Conservation (phyloP, 2,113 vertebrate species). For the Lampris incognitus region DNA sequence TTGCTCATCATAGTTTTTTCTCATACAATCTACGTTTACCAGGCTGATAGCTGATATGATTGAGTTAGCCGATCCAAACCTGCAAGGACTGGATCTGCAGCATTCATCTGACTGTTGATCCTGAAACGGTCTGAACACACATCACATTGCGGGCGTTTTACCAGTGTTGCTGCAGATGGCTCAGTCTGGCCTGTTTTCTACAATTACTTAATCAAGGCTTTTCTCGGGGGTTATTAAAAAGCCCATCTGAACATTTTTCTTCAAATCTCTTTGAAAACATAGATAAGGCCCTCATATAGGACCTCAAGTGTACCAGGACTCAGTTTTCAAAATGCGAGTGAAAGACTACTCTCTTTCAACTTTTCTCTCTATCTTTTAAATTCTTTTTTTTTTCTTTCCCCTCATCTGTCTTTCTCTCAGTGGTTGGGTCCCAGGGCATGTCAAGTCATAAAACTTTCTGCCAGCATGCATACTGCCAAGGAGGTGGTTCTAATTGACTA, state of each 20-base stretch:
- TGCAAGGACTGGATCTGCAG: conserved; percentile 32
- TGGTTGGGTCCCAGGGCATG: conserved; percentile 48
- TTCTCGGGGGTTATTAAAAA: conserved; percentile 3
- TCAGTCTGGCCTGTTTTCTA: not conserved
- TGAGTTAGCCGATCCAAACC: not conserved
- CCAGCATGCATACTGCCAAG: conserved; percentile 47
- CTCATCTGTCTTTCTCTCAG: conserved; percentile 18
- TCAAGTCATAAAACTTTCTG: conserved; percentile 53
- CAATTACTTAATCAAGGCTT: conserved; percentile 2
- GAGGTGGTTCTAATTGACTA: conserved; percentile 64
- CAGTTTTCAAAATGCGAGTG: not conserved
- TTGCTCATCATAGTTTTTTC: conserved; percentile 40
- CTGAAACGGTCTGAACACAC: conserved; percentile 1
- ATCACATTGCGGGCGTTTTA: not conserved
- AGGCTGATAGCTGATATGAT: not conserved
- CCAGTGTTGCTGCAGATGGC: not conserved
- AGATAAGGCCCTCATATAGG: not conserved
- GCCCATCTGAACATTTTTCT: conserved; percentile 3
- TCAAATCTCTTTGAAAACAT: not conserved
- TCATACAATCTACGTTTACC: conserved; percentile 25
- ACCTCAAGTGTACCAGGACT: not conserved
- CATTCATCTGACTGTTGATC: conserved; percentile 7
- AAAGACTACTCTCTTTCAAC: conserved; percentile 12
- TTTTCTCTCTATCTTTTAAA: not conserved
- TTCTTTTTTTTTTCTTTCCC: not conserved